Evolutionary conservation across 2,888 invertebrate species (phyloP).

Genomic region (Zhuqinia jingwanae): DNA sequence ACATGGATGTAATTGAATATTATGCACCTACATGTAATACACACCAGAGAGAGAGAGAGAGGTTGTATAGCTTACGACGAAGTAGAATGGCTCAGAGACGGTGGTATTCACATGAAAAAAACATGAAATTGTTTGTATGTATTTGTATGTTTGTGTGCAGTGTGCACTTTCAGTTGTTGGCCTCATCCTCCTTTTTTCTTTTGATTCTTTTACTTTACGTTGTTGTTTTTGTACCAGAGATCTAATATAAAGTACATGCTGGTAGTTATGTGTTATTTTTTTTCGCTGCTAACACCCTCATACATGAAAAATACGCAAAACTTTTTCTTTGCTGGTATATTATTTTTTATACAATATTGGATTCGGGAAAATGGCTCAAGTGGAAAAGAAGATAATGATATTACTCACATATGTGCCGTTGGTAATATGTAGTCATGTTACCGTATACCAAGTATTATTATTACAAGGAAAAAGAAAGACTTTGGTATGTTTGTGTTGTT

Average conservation of each 20-base stretch:
- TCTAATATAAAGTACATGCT: neutral
- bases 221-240: neutral
- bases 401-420: slow-evolving; percentile 27
- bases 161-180: neutral
- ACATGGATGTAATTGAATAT: neutral
- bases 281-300: neutral
- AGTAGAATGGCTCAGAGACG: neutral
- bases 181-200: slow-evolving; percentile 22
- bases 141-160: slow-evolving; percentile 12
- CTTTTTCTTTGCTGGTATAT: neutral
- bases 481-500: slow-evolving; percentile 4
- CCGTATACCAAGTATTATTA: neutral
- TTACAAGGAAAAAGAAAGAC: neutral
- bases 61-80: neutral
- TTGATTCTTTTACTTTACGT: slow-evolving; percentile 28
- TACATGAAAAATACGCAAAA: neutral
- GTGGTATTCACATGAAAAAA: slow-evolving; percentile 56
- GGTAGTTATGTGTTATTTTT: no score
- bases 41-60: slow-evolving; percentile 7
- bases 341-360: slow-evolving; percentile 39
- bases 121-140: slow-evolving; percentile 60
- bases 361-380: slow-evolving; percentile 50
- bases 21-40: neutral
- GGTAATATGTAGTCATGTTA: neutral
- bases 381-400: slow-evolving; percentile 64